Percentiles rank a stretch among this genome's conserved stretches.
These are phyloP conservation scores for Flexamia atlantica DNA, from an alignment of 2,888 invertebrate species.

Conservation along the genomic window DNA sequence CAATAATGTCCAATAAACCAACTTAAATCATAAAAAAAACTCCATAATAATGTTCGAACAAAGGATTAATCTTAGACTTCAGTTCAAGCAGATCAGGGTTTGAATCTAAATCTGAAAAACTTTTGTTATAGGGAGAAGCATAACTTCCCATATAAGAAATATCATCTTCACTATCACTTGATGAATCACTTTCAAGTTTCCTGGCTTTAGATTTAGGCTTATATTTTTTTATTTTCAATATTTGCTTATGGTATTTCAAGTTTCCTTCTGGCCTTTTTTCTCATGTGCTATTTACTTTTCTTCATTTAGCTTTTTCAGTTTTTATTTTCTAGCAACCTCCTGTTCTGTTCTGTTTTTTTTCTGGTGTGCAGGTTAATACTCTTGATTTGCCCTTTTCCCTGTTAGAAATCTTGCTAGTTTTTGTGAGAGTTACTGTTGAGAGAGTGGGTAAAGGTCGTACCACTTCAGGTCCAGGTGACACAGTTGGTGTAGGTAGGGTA, in stretches of 20 bases:
- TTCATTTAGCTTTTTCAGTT: slow-evolving; percentile 25
- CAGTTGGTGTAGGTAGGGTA: background rate
- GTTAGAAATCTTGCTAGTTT: background rate
- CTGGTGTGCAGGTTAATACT: slow-evolving; percentile 19
- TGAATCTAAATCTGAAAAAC: slow-evolving; percentile 10
- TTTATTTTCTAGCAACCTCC: slow-evolving; percentile 37
- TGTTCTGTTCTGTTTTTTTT: slow-evolving; percentile 17
- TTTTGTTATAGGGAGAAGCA: slow-evolving; percentile 3
- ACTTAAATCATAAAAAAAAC: slow-evolving; percentile 12
- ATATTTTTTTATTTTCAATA: background rate
- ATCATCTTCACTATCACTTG: slow-evolving; percentile 32
- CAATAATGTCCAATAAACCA: slow-evolving; percentile 45
- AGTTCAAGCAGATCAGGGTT: background rate
- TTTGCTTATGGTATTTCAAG: slow-evolving; percentile 31
- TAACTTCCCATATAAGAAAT: slow-evolving; percentile 39
- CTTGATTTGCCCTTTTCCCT: background rate
- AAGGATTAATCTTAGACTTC: slow-evolving; percentile 1
- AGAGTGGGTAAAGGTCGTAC: slow-evolving; percentile 8
- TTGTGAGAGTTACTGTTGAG: background rate
- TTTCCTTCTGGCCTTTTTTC: slow-evolving; percentile 23
- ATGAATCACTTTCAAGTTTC: slow-evolving; percentile 28
- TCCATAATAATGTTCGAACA: slow-evolving; percentile 18
- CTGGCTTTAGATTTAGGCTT: background rate
- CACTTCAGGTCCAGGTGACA: background rate
- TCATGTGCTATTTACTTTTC: slow-evolving; percentile 35